Conservation (phyloP, 1,140 invertebrate species). For the Ips nitidus region DNA sequence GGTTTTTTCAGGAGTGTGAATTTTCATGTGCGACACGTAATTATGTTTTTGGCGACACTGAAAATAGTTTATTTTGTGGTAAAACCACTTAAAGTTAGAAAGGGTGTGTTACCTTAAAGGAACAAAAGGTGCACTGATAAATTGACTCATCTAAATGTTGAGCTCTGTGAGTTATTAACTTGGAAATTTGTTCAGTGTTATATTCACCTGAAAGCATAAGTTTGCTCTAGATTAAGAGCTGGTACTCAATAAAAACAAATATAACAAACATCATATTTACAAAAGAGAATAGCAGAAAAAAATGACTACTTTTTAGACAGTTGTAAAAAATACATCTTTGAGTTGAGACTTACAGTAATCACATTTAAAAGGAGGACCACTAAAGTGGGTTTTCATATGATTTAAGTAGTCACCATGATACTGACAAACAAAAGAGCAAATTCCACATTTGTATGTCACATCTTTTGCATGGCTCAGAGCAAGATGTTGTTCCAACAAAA, state of each 20-base stretch:
- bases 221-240: not conserved
- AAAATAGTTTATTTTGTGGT: constrained; percentile 1
- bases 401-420: constrained; percentile 66
- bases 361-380: constrained; percentile 66
- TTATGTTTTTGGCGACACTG: constrained; percentile 57
- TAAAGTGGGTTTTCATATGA: constrained; percentile 67
- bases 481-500: constrained; percentile 57
- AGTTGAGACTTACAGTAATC: constrained; percentile 57
- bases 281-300: not conserved
- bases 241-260: constrained; percentile 9
- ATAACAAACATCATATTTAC: not conserved
- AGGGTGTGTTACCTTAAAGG: constrained; percentile 50
- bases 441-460: constrained; percentile 63
- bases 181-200: constrained; percentile 48
- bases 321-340: no score
- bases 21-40: constrained; percentile 52
- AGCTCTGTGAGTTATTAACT: constrained; percentile 48
- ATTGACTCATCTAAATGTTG: constrained; percentile 50
- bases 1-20: constrained; percentile 49
- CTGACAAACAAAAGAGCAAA: constrained; percentile 65
- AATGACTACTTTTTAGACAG: no score
- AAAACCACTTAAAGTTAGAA: not conserved
- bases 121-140: constrained; percentile 54
- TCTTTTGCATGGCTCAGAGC: constrained; percentile 59
- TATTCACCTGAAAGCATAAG: constrained; percentile 44